Evolutionary conservation across 2,888 invertebrate species (phyloP).

Genomic region (Smittia sp.): DNA sequence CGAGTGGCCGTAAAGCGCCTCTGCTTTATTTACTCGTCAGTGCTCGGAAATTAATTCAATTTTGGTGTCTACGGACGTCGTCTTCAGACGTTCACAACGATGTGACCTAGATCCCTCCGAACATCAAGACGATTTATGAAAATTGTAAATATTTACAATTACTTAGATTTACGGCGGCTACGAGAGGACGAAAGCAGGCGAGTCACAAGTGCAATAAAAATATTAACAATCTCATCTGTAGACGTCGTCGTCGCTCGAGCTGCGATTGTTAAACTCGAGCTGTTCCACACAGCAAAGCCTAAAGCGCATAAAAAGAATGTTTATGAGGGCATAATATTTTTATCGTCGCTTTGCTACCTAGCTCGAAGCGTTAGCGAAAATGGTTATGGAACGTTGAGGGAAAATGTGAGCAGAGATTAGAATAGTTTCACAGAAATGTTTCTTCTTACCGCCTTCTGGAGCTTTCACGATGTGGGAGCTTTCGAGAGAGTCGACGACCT

Average conservation of each 20-base stretch:
- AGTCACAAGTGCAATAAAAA: constrained; percentile 18
- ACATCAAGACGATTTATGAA: neutral
- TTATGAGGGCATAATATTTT: constrained; percentile 30
- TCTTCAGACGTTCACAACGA: neutral
- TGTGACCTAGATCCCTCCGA: neutral
- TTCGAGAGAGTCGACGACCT: constrained; percentile 10
- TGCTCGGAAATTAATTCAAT: neutral
- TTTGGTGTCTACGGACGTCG: neutral
- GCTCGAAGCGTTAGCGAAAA: neutral
- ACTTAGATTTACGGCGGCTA: constrained; percentile 21
- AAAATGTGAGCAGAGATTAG: constrained; percentile 13
- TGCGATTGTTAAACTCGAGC: constrained; percentile 15
- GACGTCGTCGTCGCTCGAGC: neutral
- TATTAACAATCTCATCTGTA: constrained; percentile 32
- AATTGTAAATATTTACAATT: constrained; percentile 30
- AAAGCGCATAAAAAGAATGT: constrained; percentile 25
- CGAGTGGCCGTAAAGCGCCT: neutral
- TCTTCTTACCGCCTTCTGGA: neutral
- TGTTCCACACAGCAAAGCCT: neutral
- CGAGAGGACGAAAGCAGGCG: neutral
- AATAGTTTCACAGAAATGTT: constrained; percentile 15
- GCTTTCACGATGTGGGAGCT: neutral
- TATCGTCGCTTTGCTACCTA: constrained; percentile 23
- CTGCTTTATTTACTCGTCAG: constrained; percentile 10
- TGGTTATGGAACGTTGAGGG: constrained; percentile 17